Percentiles rank a stretch among this genome's conserved stretches.
Evolutionary conservation across 2,797 vertebrate species (phyloP).

Genomic region (Esox masquinongy): DNA sequence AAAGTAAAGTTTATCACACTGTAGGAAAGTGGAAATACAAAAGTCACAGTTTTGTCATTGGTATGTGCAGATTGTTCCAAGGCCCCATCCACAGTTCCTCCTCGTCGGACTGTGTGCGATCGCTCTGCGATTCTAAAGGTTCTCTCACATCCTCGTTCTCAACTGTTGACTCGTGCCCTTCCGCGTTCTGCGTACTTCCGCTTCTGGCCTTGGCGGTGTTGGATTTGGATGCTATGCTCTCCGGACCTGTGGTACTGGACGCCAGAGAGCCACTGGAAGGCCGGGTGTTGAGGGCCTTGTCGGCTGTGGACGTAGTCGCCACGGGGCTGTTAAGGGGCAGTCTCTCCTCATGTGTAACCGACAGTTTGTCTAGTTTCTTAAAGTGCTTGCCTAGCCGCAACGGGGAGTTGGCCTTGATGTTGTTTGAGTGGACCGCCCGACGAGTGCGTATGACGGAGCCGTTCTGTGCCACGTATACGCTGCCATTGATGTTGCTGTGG

Average conservation of each 20-base stretch:
- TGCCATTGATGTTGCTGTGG: constrained; percentile 83
- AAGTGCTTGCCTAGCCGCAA: constrained; percentile 85
- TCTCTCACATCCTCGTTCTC: constrained; percentile 74
- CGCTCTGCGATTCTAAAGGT: constrained; percentile 80
- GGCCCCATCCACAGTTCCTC: constrained; percentile 98
- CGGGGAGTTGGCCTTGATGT: constrained; percentile 82
- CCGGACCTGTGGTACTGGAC: constrained; percentile 69
- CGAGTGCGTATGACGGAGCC: constrained; percentile 94
- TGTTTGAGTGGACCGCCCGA: constrained; percentile 73
- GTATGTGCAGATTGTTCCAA: constrained; percentile 98
- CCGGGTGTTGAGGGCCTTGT: constrained; percentile 73
- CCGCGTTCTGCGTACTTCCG: constrained; percentile 67
- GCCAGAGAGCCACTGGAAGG: constrained; percentile 82
- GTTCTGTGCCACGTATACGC: constrained; percentile 92
- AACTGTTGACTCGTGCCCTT: constrained; percentile 68
- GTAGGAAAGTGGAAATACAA: constrained; percentile 64
- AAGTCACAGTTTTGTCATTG: constrained; percentile 98
- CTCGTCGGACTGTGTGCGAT: constrained; percentile 90
- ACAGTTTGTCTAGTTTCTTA: constrained; percentile 92
- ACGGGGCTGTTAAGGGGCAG: constrained; percentile 80
- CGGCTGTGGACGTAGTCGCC: constrained; percentile 62
- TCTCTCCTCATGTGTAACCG: constrained; percentile 88
- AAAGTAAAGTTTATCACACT: constrained; percentile 35
- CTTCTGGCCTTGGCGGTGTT: constrained; percentile 59
- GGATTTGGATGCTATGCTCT: constrained; percentile 61